Percentiles rank a stretch among this genome's conserved stretches.
Conservation (phyloP, 2,888 invertebrate genomes). For the Busseola fusca region DNA sequence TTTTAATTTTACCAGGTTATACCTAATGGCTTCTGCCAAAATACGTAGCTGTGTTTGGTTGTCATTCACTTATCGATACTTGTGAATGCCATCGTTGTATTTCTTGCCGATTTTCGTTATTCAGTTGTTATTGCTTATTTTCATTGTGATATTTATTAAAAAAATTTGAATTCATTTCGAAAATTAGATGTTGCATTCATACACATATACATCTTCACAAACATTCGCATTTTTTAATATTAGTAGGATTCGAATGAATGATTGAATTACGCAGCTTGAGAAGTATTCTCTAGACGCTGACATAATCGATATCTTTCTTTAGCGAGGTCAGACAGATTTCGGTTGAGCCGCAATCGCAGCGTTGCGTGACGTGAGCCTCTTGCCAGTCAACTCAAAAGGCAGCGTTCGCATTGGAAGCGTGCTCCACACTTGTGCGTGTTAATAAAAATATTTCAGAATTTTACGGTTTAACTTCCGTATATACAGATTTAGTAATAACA, state of each 20-base stretch:
- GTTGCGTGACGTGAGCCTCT: slow-evolving; percentile 5
- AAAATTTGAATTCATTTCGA: too few relatives aligned
- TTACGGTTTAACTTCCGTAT: background rate
- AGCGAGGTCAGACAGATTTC: slow-evolving; percentile 13
- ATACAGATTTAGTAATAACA: background rate
- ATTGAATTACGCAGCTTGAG: background rate
- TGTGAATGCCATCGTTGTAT: too few relatives aligned
- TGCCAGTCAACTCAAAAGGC: background rate
- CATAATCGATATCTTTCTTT: slow-evolving; percentile 9
- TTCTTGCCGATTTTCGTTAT: too few relatives aligned
- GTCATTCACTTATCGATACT: too few relatives aligned
- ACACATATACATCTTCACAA: too few relatives aligned
- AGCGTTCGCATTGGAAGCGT: background rate
- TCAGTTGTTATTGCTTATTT: too few relatives aligned
- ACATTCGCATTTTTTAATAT: too few relatives aligned
- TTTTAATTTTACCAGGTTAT: too few relatives aligned
- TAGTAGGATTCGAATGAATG: background rate
- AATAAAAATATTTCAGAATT: background rate
- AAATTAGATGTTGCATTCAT: too few relatives aligned
- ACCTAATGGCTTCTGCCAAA: too few relatives aligned
- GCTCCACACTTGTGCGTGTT: background rate
- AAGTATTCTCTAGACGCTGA: slow-evolving; percentile 6
- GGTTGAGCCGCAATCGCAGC: background rate
- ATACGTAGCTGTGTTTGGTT: too few relatives aligned
- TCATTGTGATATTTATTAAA: too few relatives aligned